Percentiles rank a stretch among this genome's conserved stretches.
Conservation (phyloP, 2,113 vertebrate species). For the Passer montanus region DNA sequence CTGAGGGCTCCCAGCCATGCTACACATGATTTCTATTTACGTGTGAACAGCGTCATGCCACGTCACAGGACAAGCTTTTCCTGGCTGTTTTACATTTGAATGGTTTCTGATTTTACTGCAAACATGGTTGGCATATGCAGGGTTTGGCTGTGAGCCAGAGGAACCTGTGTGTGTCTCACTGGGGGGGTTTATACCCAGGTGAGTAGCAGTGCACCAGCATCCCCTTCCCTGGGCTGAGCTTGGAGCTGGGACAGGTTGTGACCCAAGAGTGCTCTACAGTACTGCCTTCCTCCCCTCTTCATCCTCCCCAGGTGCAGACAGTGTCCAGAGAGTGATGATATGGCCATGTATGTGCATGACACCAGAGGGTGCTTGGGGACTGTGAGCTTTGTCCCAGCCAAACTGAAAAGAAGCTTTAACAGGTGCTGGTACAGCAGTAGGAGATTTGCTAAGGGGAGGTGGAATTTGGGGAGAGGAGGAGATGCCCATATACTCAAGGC, state of each 20-base stretch:
- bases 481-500: background rate
- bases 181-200: background rate
- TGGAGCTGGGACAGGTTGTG: background rate
- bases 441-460: background rate
- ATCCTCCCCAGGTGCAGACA: background rate
- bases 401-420: background rate
- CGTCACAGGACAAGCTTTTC: background rate
- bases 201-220: background rate
- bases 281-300: background rate
- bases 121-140: background rate
- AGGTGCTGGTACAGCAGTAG: background rate
- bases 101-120: background rate
- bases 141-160: background rate
- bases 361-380: background rate
- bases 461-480: background rate
- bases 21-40: background rate
- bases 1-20: background rate
- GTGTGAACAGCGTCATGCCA: background rate
- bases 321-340: background rate
- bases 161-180: rapidly evolving
- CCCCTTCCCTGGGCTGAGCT: background rate
- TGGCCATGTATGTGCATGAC: rapidly evolving
- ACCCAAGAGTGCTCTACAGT: background rate
- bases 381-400: background rate
- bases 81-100: background rate